Evolutionary conservation across 2,888 invertebrate genomes (phyloP).

Genomic region (Drosophila putrida): DNA sequence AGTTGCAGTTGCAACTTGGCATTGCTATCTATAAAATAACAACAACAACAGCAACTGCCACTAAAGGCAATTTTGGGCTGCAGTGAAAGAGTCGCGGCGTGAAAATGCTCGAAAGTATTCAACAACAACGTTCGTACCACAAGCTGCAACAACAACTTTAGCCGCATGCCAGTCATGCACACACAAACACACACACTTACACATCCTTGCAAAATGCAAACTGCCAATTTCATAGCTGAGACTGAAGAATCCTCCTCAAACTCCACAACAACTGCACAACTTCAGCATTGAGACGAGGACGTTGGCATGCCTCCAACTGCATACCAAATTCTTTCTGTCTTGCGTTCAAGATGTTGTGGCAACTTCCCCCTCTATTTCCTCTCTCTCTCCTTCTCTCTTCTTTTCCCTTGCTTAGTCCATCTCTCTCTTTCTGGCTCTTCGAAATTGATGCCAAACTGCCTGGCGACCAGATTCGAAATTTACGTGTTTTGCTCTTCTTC

Average conservation of each 20-base stretch:
- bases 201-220: slow-evolving; percentile 70
- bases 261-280: slow-evolving; percentile 7
- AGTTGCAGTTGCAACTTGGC: slow-evolving; percentile 34
- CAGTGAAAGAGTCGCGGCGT: slow-evolving; percentile 57
- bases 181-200: slow-evolving; percentile 32
- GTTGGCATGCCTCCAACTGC: slow-evolving; percentile 78
- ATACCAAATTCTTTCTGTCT: slow-evolving; percentile 77
- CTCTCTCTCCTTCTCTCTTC: not conserved
- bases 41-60: slow-evolving; percentile 36
- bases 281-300: slow-evolving; percentile 47
- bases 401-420: not conserved
- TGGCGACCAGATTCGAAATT: slow-evolving; percentile 78
- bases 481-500: slow-evolving; percentile 68
- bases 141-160: slow-evolving; percentile 28
- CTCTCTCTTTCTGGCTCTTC: slow-evolving; percentile 25
- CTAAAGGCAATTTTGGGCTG: slow-evolving; percentile 54
- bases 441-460: slow-evolving; percentile 76
- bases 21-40: slow-evolving; percentile 56
- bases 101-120: slow-evolving; percentile 67
- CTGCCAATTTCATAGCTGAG: slow-evolving; percentile 75
- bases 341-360: slow-evolving; percentile 72
- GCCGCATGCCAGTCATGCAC: slow-evolving; percentile 67
- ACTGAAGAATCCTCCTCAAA: slow-evolving; percentile 26
- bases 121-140: slow-evolving; percentile 39
- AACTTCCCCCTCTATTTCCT: slow-evolving; percentile 36